Evolutionary conservation across 2,797 vertebrate species (phyloP).

Genomic region (Enteromius mattozi): DNA sequence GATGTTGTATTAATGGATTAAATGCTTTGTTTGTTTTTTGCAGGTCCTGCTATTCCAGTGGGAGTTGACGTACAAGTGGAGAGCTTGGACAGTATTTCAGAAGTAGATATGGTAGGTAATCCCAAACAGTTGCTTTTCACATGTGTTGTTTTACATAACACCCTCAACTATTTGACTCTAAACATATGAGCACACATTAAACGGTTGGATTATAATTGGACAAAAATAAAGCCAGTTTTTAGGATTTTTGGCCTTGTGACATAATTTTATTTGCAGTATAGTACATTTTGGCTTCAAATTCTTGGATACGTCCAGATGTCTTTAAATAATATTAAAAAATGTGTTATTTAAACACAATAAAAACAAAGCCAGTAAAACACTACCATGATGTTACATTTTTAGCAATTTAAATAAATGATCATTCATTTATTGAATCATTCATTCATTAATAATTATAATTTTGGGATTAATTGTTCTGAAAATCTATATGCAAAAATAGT

Average conservation of each 20-base stretch:
- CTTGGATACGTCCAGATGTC: background rate
- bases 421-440: background rate
- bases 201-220: background rate
- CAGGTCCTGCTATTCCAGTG: conserved; percentile 95
- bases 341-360: background rate
- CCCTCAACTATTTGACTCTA: background rate
- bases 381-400: background rate
- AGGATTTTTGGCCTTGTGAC: background rate
- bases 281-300: background rate
- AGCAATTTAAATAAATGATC: background rate
- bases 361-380: background rate
- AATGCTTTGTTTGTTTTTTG: conserved; percentile 13
- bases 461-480: background rate
- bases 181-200: conserved; percentile 15
- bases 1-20: background rate
- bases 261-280: background rate
- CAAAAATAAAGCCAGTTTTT: background rate
- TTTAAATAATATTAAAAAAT: background rate
- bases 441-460: background rate
- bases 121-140: conserved; percentile 36
- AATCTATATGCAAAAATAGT: background rate
- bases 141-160: background rate
- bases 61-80: conserved; percentile 96
- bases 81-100: conserved; percentile 97
- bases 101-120: conserved; percentile 92